These are phyloP conservation scores for Bruchidius siliquastri DNA, from an alignment of 2,888 invertebrate species.

Conservation along the genomic window DNA sequence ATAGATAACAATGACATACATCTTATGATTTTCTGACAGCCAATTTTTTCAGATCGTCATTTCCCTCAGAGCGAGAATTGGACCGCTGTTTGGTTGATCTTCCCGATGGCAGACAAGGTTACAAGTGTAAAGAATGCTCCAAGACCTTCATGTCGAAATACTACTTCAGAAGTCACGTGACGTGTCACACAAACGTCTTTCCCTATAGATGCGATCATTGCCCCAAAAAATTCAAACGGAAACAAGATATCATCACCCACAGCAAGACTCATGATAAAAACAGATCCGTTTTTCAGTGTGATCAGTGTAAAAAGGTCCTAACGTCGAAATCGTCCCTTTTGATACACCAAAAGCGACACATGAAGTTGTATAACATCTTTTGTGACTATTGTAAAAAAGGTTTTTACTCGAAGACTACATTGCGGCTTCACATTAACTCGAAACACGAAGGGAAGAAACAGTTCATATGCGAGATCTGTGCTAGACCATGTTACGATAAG, in stretches of 20 bases:
- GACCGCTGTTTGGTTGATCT: slow-evolving; percentile 11
- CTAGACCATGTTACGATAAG: slow-evolving; percentile 29
- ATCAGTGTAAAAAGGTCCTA: slow-evolving; percentile 55
- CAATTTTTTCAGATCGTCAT: neutral
- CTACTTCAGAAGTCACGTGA: slow-evolving; percentile 34
- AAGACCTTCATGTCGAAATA: slow-evolving; percentile 55
- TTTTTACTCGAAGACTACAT: slow-evolving; percentile 25
- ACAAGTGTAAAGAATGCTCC: slow-evolving; percentile 51
- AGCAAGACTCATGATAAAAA: slow-evolving; percentile 19
- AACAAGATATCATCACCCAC: slow-evolving; percentile 19
- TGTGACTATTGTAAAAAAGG: slow-evolving; percentile 29
- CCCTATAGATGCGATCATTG: slow-evolving; percentile 16
- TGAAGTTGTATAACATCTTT: slow-evolving; percentile 36
- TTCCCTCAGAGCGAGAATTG: neutral
- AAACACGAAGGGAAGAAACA: slow-evolving; percentile 28
- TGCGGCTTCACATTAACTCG: slow-evolving; percentile 26
- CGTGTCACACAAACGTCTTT: slow-evolving; percentile 14
- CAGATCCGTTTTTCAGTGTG: slow-evolving; percentile 41
- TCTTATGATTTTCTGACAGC: neutral
- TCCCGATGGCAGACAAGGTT: slow-evolving; percentile 48
- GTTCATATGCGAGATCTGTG: slow-evolving; percentile 31
- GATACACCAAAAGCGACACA: slow-evolving; percentile 24
- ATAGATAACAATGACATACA: too few species aligned
- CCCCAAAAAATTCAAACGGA: slow-evolving; percentile 20
- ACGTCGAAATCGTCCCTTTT: slow-evolving; percentile 27